Evolutionary conservation across 2,797 vertebrate species (phyloP).

Genomic region (Periophthalmus magnuspinnatus): DNA sequence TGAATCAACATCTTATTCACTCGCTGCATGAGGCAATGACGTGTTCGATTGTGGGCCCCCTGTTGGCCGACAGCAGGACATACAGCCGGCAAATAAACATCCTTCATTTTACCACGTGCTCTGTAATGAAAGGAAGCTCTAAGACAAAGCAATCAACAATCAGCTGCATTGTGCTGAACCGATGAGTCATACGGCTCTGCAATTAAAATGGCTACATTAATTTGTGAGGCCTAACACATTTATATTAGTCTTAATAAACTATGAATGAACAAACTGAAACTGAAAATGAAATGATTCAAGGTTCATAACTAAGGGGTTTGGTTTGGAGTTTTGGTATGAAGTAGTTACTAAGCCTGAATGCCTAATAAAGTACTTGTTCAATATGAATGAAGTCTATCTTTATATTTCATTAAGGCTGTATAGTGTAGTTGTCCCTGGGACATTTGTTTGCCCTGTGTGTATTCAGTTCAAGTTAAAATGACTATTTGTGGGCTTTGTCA

Average conservation of each 20-base stretch:
- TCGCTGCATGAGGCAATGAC: slow-evolving; percentile 35
- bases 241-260: too few relatives aligned
- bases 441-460: background rate
- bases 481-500: background rate
- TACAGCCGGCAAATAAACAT: slow-evolving; percentile 16
- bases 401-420: too few relatives aligned
- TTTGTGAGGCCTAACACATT: background rate
- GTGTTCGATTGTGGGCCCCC: slow-evolving; percentile 34
- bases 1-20: slow-evolving; percentile 51
- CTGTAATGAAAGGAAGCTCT: slow-evolving; percentile 8
- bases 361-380: too few relatives aligned
- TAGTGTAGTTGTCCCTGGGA: background rate
- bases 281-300: too few relatives aligned
- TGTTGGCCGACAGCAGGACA: slow-evolving; percentile 39
- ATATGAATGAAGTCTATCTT: too few relatives aligned
- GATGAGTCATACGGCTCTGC: background rate
- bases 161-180: background rate
- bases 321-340: too few relatives aligned
- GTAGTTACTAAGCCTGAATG: too few relatives aligned
- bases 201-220: background rate
- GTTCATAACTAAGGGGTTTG: too few relatives aligned
- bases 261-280: too few relatives aligned
- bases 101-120: slow-evolving; percentile 1
- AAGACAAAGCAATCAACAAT: slow-evolving; percentile 4
- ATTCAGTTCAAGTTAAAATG: background rate